These are phyloP conservation scores for Rhinogobio ventralis DNA, from an alignment of 2,797 vertebrate species.

Conservation along the genomic window DNA sequence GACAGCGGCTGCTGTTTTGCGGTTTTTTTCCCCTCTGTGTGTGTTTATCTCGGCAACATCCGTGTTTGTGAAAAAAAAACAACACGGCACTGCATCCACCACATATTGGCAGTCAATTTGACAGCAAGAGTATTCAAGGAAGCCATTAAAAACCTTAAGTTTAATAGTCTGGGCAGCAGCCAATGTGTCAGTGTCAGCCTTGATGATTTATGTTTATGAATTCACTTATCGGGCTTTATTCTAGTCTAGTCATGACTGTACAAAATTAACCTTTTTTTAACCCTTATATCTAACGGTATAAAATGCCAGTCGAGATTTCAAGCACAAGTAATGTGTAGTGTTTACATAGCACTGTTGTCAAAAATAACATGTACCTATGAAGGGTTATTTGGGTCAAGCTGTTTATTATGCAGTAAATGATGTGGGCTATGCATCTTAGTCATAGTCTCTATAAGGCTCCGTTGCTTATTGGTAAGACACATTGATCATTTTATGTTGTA, in stretches of 20 bases:
- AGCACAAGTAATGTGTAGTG: neutral
- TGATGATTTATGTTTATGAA: slow-evolving; percentile 12
- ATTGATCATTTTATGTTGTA: neutral
- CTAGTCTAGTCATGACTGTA: neutral
- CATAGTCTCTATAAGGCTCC: neutral
- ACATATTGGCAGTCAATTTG: slow-evolving; percentile 10
- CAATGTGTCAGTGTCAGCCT: slow-evolving; percentile 27
- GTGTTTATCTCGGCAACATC: slow-evolving; percentile 2
- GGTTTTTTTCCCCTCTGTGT: slow-evolving; percentile 21
- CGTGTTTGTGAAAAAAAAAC: neutral
- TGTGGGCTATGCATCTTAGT: neutral
- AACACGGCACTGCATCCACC: neutral
- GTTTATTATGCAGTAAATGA: neutral
- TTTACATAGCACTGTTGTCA: slow-evolving; percentile 21
- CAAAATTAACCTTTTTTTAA: neutral
- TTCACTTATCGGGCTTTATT: neutral
- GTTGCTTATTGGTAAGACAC: neutral
- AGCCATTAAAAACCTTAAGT: slow-evolving; percentile 16
- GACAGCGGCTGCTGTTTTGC: slow-evolving; percentile 13
- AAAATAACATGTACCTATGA: neutral
- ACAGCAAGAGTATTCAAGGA: slow-evolving; percentile 12
- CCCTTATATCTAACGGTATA: neutral
- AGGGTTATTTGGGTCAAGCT: slow-evolving; percentile 1
- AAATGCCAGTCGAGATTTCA: neutral
- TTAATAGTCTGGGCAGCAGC: neutral